Percentiles rank a stretch among this genome's conserved stretches.
Evolutionary conservation across 2,888 invertebrate genomes (phyloP).

Genomic region (Empis livida): DNA sequence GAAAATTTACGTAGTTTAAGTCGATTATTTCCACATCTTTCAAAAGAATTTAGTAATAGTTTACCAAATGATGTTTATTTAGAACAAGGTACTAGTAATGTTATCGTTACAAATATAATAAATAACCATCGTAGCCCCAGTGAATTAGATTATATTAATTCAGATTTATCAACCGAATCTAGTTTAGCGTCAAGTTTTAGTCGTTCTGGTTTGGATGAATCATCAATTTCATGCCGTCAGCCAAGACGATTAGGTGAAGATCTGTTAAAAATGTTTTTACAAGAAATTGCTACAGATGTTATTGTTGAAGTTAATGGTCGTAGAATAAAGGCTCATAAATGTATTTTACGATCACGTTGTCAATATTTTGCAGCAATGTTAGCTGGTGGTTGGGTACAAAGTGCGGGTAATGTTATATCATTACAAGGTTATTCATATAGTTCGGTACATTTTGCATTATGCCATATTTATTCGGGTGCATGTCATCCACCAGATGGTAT

Average conservation of each 20-base stretch:
- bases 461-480: conserved; percentile 89
- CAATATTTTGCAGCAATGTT: conserved; percentile 87
- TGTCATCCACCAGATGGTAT: conserved; percentile 78
- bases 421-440: conserved; percentile 71
- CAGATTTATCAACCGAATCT: conserved; percentile 38
- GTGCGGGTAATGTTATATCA: conserved; percentile 67
- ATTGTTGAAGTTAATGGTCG: conserved; percentile 71
- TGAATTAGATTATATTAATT: conserved; percentile 38
- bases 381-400: conserved; percentile 74
- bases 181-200: conserved; percentile 45
- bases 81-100: conserved; percentile 17
- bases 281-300: conserved; percentile 82
- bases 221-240: conserved; percentile 36
- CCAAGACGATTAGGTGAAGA: conserved; percentile 69
- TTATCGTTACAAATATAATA: not conserved
- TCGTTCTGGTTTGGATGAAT: conserved; percentile 42
- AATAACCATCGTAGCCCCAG: conserved; percentile 21
- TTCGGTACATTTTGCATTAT: conserved; percentile 79
- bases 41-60: conserved; percentile 34
- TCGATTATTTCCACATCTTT: conserved; percentile 48
- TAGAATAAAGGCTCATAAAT: conserved; percentile 79
- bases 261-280: conserved; percentile 77
- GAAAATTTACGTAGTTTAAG: conserved; percentile 45
- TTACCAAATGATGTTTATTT: conserved; percentile 30
- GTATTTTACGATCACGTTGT: conserved; percentile 79